Evolutionary conservation across 1,140 invertebrate species (phyloP), one percentile per base, ranked within the genome.

Genomic region (Catajapyx aquilonaris): DNA sequence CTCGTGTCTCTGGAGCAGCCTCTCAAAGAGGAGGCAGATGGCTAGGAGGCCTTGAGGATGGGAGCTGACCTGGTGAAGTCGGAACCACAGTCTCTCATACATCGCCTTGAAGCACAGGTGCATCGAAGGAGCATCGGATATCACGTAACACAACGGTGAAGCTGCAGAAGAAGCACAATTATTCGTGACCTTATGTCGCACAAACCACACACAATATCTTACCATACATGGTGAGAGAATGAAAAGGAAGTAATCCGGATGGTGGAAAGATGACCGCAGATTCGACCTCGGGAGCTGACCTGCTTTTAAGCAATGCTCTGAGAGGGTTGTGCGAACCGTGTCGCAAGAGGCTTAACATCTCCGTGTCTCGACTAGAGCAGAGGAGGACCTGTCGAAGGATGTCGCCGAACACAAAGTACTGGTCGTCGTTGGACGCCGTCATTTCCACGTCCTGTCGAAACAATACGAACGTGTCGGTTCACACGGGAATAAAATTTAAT

Each of bases 401-500:
- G 58, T 96, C 90, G 64, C 94, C 88, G 58, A 94, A 96, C 0
- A 96, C 87, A 60, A 96, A 96, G 54, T 95, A 94, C 51, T 94
- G 87, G 54, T 95, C 88, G 53, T 96, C 90, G 55, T 95, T 95
- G 4, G 85, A 86, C 0, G 88, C 86, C 9, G 88, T 95, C 25
- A 94, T 55, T 55, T 91, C 86, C 3, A 96, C 83, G 58, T 95
- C 90, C 71, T 76, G 44, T 39, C 57, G 52, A 32, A 28, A 28
- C 23, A 28, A 28, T 28, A 13, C 13, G 23, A 9, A 28, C 13
- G 7, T 9, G 23, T 28, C 7, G 13, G 23, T 28, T 13, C 13
- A 28, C 7, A 28, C 13, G 13, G 23, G 13, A 28, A 28, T 3
- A 38, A 5, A 20, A 38, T 32, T 25, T 21, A 36, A 17, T 35